phyloP scores from a whole-genome alignment of 2,888 invertebrate genomes.

The Abscondita cerata region DNA sequence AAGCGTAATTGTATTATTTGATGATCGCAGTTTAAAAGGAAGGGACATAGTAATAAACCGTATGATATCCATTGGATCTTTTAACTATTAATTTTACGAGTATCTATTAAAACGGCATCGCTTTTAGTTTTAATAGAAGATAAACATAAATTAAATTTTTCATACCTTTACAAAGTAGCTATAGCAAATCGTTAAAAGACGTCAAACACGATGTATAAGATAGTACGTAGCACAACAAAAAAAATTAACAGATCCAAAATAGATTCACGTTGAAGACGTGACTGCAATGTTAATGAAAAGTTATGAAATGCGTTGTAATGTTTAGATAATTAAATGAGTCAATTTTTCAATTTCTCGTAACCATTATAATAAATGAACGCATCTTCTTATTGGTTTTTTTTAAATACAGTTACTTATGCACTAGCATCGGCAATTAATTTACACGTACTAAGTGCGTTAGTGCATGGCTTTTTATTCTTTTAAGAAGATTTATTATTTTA shows the following conservation, averaged over 20 bases:
- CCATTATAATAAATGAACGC: slow-evolving; percentile 48
- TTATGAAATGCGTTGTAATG: slow-evolving; percentile 47
- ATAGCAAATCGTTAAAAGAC: slow-evolving; percentile 34
- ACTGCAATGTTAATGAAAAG: slow-evolving; percentile 27
- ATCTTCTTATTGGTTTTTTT: slow-evolving; percentile 41
- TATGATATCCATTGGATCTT: slow-evolving; percentile 49
- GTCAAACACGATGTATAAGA: slow-evolving; percentile 28
- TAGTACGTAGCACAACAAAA: not conserved
- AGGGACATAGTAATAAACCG: slow-evolving; percentile 46
- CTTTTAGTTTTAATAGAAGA: slow-evolving; percentile 50
- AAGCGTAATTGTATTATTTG: slow-evolving; percentile 21
- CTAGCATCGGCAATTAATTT: slow-evolving; percentile 29
- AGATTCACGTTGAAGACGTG: slow-evolving; percentile 34
- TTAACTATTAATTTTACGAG: slow-evolving; percentile 48
- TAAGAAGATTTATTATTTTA: slow-evolving; percentile 18
- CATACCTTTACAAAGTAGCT: slow-evolving; percentile 47
- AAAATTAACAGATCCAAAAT: slow-evolving; percentile 30
- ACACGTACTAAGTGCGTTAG: slow-evolving; percentile 17
- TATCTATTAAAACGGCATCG: slow-evolving; percentile 51
- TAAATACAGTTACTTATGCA: slow-evolving; percentile 32
- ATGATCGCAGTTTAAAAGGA: slow-evolving; percentile 41
- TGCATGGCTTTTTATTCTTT: slow-evolving; percentile 12
- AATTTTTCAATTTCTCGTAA: slow-evolving; percentile 51
- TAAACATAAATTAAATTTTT: slow-evolving; percentile 51
- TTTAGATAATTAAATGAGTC: slow-evolving; percentile 51